Percentiles rank a stretch among this genome's conserved stretches.
Evolutionary conservation across 2,113 vertebrate genomes (phyloP).

Genomic region (Synchiropus splendidus): DNA sequence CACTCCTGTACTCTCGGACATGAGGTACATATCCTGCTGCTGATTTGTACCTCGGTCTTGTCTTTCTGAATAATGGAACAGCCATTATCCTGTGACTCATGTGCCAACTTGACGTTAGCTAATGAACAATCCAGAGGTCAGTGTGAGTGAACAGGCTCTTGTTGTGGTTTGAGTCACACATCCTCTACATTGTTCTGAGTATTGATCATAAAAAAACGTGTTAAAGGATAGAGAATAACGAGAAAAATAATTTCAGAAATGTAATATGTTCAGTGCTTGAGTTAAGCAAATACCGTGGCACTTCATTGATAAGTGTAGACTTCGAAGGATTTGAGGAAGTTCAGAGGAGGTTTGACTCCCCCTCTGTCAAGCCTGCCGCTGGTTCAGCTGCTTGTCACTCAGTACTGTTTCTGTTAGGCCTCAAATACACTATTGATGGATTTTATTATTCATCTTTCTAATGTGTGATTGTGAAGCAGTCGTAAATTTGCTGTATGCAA

Average conservation of each 20-base stretch:
- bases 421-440: no score
- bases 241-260: background rate
- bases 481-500: no score
- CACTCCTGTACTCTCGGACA: no score
- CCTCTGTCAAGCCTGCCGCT: no score
- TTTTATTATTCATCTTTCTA: no score
- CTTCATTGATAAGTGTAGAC: background rate
- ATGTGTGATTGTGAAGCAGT: no score
- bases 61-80: slow-evolving; percentile 41
- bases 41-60: slow-evolving; percentile 3
- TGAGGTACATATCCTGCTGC: background rate
- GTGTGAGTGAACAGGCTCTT: slow-evolving; percentile 7
- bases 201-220: no score
- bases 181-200: background rate
- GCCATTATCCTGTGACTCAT: slow-evolving; percentile 39
- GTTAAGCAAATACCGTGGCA: background rate
- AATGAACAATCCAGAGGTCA: slow-evolving; percentile 17
- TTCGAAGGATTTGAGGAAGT: no score
- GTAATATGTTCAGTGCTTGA: background rate
- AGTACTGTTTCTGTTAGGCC: no score
- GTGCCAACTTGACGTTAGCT: slow-evolving; percentile 12
- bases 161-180: slow-evolving; percentile 13
- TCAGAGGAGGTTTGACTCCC: no score
- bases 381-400: no score
- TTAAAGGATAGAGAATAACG: no score